Conservation (phyloP, 2,797 vertebrate species). For the Allochrocebus solatus region DNA sequence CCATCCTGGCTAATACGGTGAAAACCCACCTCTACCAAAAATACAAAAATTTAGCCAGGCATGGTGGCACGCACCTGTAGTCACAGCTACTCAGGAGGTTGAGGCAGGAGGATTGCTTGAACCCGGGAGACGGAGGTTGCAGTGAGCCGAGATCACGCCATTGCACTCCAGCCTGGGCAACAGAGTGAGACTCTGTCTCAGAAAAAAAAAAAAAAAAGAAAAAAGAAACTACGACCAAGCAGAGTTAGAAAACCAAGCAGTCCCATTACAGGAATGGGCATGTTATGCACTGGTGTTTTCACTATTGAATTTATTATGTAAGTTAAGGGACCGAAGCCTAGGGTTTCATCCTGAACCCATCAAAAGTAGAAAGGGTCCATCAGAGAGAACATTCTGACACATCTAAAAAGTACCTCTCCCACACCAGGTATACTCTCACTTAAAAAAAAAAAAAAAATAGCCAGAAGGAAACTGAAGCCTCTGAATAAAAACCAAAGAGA, state of each 20-base stretch:
- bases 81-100: too few relatives aligned
- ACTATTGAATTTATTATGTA: neutral
- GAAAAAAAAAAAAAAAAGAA: too few relatives aligned
- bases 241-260: neutral
- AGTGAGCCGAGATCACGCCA: too few relatives aligned
- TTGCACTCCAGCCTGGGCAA: too few relatives aligned
- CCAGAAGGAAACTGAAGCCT: slow-evolving; percentile 39
- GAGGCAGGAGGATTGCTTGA: too few relatives aligned
- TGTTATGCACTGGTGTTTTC: neutral
- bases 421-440: neutral
- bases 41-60: too few relatives aligned
- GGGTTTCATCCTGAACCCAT: neutral
- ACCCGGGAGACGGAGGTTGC: too few relatives aligned
- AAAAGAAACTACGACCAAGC: neutral
- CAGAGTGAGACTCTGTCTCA: too few relatives aligned
- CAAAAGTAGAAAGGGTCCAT: neutral
- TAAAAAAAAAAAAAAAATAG: neutral
- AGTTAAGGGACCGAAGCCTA: neutral
- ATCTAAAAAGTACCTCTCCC: neutral
- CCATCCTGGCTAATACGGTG: too few relatives aligned
- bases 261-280: neutral
- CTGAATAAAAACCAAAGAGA: slow-evolving; percentile 40
- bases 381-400: neutral
- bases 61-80: too few relatives aligned
- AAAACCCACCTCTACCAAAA: too few relatives aligned